Evolutionary conservation across 2,113 vertebrate genomes (phyloP), one percentile per base, ranked within the genome.

Genomic region (Sula dactylatra): DNA sequence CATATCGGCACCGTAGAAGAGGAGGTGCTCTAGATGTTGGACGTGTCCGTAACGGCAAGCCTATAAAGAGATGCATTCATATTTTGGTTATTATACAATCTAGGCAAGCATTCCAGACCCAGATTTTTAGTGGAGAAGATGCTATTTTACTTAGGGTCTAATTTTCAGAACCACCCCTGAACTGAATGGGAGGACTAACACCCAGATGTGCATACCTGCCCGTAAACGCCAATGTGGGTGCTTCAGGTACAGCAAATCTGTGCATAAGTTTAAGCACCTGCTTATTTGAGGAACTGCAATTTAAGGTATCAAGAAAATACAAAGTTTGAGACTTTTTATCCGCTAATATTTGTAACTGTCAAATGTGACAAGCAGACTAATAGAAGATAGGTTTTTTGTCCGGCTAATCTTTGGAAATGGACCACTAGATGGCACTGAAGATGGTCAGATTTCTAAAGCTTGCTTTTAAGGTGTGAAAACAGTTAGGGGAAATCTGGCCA

Each of bases 1-100:
- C 98, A 98, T 99, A 95, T 99, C 98, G 0, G 98, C 99, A 9
- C 98, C 99, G 3, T 99, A 99, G 97, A 99, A 99, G 71, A 99
- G 89, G 36, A 99, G 98, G 96, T 99, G 98, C 95, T 99, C 99
- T 87, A 99, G 98, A 85, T 99, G 98, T 32, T 99, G 98, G 71
- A 98, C 98, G 1, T 98, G 98, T 6, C 98, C 99, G 0, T 99
- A 99, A 25, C 99, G 98, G 70, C 99, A 99, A 22, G 99, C 98
- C 97, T 98, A 93, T 6, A 11, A 83, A 74, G 74, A 86, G 38
- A 78, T 3, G 8, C 26, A 73, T 1, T 34, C 5, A 15, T 4
- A 27, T 31, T 52, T 34, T 45, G 32, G 64, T 96, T 87, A 92
- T 9, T 42, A 22, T 4, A 56, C 22, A 18, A 14, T 6, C 36